phyloP scores from a whole-genome alignment of 1,140 invertebrate species.

The Latrodectus geometricus region DNA sequence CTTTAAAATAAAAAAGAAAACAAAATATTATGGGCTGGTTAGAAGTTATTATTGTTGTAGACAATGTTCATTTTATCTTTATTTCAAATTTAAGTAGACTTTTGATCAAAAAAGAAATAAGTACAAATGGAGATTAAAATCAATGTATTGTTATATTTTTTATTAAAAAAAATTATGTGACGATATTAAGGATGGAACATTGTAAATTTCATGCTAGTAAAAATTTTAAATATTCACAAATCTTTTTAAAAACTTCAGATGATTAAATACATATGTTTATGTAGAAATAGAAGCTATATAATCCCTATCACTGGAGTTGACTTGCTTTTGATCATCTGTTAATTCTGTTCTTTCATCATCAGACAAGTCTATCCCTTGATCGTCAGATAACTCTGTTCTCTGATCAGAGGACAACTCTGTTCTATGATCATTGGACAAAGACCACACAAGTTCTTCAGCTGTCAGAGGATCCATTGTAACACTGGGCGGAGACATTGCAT shows the following conservation, averaged over 20 bases:
- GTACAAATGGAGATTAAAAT: not conserved
- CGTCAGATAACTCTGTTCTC: too few relatives aligned
- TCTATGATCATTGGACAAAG: constrained; percentile 61
- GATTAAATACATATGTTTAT: not conserved
- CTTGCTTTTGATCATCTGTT: not conserved
- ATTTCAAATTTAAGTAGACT: not conserved
- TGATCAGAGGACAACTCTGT: constrained; percentile 1
- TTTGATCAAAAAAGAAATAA: not conserved
- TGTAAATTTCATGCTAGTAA: not conserved
- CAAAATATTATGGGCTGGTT: too few relatives aligned
- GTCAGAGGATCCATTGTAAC: constrained; percentile 76
- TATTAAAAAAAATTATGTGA: not conserved
- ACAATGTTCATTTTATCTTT: not conserved
- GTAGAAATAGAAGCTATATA: constrained; percentile 37
- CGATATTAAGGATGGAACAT: not conserved
- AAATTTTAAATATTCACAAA: too few relatives aligned
- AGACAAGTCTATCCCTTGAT: too few relatives aligned
- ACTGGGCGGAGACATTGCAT: constrained; percentile 72
- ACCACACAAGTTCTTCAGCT: constrained; percentile 77
- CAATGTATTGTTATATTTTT: not conserved
- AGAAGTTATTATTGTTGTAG: too few relatives aligned
- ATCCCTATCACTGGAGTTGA: constrained; percentile 27
- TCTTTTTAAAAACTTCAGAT: too few relatives aligned
- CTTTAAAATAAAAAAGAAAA: too few relatives aligned
- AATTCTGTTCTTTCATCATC: too few relatives aligned